A percentile compares a stretch with the other conserved stretches of the same genome.
phyloP scores from a whole-genome alignment of 1,140 invertebrate genomes.

The Spodoptera litura region DNA sequence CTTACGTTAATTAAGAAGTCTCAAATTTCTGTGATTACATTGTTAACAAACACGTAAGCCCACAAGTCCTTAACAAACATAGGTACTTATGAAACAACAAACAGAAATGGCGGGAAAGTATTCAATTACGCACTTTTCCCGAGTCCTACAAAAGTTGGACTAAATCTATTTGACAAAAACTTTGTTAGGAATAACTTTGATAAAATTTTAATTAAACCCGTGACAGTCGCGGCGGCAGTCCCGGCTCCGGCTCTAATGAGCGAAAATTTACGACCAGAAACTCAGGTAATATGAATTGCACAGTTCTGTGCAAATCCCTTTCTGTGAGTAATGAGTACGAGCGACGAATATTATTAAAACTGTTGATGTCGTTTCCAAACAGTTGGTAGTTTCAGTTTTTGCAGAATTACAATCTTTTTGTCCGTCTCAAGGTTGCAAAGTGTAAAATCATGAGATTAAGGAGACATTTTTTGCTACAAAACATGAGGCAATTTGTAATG shows the following conservation, averaged over 20 bases:
- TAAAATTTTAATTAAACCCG: constrained; percentile 39
- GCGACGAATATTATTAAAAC: constrained; percentile 6
- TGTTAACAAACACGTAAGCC: no score
- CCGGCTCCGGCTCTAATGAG: constrained; percentile 26
- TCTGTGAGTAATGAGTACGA: constrained; percentile 9
- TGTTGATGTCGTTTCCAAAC: constrained; percentile 9
- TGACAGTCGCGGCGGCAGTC: background rate
- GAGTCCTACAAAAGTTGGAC: background rate
- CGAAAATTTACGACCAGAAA: constrained; percentile 38
- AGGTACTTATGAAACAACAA: background rate
- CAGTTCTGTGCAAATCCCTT: constrained; percentile 25
- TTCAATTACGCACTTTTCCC: background rate
- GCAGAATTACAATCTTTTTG: constrained; percentile 16
- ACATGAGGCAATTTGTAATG: constrained; percentile 25
- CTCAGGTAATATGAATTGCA: constrained; percentile 39
- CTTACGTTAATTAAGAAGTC: no score
- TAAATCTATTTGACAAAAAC: constrained; percentile 2
- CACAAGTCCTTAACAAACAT: no score
- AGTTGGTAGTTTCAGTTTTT: constrained; percentile 1
- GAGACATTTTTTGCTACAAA: constrained; percentile 12
- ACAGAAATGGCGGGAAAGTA: background rate
- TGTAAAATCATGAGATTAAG: constrained; percentile 26
- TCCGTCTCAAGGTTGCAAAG: constrained; percentile 14
- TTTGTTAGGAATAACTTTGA: constrained; percentile 12
- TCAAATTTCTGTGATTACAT: no score